Evolutionary conservation across 1,140 invertebrate species (phyloP).

Genomic region (Copidosoma floridanum): DNA sequence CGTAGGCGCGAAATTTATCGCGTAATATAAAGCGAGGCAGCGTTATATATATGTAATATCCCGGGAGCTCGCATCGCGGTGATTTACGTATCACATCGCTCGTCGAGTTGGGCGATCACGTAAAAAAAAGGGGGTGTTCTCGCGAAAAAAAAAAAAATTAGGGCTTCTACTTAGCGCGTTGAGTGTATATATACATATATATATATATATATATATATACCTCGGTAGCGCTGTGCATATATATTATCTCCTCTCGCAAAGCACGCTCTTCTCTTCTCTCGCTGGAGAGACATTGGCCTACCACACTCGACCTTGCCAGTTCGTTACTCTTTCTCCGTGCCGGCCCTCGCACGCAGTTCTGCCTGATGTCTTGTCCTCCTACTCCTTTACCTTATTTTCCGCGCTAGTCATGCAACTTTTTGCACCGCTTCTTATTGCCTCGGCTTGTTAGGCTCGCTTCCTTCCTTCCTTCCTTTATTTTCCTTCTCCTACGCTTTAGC

Average conservation of each 20-base stretch:
- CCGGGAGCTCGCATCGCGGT: too few relatives aligned
- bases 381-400: slow-evolving; percentile 21
- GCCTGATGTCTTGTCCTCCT: neutral
- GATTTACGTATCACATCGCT: slow-evolving; percentile 51
- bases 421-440: slow-evolving; percentile 14
- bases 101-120: too few relatives aligned
- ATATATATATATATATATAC: too few relatives aligned
- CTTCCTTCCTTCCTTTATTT: slow-evolving; percentile 23
- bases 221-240: too few relatives aligned
- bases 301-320: slow-evolving; percentile 56
- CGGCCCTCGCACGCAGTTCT: slow-evolving; percentile 19
- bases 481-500: slow-evolving; percentile 4
- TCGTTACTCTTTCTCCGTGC: slow-evolving; percentile 52
- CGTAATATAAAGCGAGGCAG: slow-evolving; percentile 25
- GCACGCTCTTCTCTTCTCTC: neutral
- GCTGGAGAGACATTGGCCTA: slow-evolving; percentile 57
- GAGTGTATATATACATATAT: too few relatives aligned
- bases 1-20: slow-evolving; percentile 28
- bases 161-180: too few relatives aligned
- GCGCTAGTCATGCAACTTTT: slow-evolving; percentile 16
- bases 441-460: slow-evolving; percentile 21
- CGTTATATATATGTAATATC: too few relatives aligned
- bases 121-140: too few relatives aligned
- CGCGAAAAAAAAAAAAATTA: too few relatives aligned
- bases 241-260: too few relatives aligned